phyloP scores from a whole-genome alignment of 2,888 invertebrate species.

The Eupelmus urozonus region DNA sequence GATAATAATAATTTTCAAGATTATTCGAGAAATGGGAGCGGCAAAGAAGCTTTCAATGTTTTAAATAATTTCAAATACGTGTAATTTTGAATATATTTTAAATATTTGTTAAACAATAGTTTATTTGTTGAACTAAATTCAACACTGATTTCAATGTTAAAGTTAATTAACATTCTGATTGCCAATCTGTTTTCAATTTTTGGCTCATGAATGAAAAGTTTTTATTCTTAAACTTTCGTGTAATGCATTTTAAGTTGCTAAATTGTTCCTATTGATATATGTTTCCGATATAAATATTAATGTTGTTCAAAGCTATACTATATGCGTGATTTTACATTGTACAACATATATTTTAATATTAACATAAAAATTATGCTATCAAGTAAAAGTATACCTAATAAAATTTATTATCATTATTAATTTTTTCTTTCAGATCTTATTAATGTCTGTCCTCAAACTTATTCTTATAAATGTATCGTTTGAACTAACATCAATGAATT shows the following conservation, averaged over 20 bases:
- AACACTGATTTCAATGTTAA: background rate
- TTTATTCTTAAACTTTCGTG: constrained; percentile 1
- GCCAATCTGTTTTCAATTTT: background rate
- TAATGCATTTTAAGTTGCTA: background rate
- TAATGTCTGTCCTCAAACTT: too few species aligned
- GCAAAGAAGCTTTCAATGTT: too few species aligned
- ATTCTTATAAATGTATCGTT: too few species aligned
- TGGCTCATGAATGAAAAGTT: background rate
- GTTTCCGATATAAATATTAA: background rate
- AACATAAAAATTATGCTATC: background rate
- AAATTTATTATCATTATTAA: background rate
- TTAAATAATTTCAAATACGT: background rate
- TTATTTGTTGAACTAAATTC: background rate
- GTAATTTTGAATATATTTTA: background rate
- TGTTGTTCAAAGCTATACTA: background rate
- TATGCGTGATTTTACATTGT: background rate
- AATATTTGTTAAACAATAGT: background rate
- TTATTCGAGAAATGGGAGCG: too few species aligned
- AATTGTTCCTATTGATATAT: background rate
- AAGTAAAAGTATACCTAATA: background rate
- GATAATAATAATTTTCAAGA: background rate
- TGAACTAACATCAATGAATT: too few species aligned
- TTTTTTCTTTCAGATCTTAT: too few species aligned
- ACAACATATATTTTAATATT: background rate
- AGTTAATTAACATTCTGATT: background rate